Evolutionary conservation across 1,140 invertebrate species (phyloP), one percentile per base, ranked within the genome.

Genomic region (Heliconius nattereri): DNA sequence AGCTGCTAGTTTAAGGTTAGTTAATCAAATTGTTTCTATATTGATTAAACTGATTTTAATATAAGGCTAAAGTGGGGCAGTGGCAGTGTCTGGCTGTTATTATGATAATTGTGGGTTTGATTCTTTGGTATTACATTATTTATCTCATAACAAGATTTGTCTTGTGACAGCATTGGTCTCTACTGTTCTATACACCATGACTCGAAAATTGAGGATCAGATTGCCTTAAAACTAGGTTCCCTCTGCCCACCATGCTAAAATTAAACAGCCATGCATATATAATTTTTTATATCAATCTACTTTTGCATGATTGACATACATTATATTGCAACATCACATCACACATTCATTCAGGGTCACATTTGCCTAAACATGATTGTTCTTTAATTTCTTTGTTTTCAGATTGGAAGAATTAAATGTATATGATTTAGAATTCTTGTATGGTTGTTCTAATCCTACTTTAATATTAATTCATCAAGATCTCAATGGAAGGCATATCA

Each of bases 391-490:
- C 29, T 52, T 32, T 75, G 49, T 52, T 88, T 96, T 86, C 91
- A 98, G 98, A 92, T 97, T 99, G 96, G 98, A 99, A 91, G 98
- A 99, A 92, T 95, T 99, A 81, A 97, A 97, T 95, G 98, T 99
- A 1, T 98, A 98, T 91, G 98, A 99, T 95, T 97, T 99, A 37
- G 98, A 99, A 93, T 99, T 99, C 95, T 94, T 99, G 45, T 97
- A 99, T 92, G 98, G 98, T 5, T 99, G 98, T 94, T 94, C 96
- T 8, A 98, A 98, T 94, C 99, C 99, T 26, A 99, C 98, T 6
- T 96, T 99, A 80, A 99, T 99, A 84, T 95, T 99, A 81, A 98
- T 99, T 86, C 98, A 99, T 95, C 98, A 99, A 95, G 99, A 99
- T 94, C 95, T 97, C 71, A 97, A 98, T 94, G 98, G 98, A 13